Evolutionary conservation across 2,888 invertebrate species (phyloP).

Genomic region (Lochmaea capreae): DNA sequence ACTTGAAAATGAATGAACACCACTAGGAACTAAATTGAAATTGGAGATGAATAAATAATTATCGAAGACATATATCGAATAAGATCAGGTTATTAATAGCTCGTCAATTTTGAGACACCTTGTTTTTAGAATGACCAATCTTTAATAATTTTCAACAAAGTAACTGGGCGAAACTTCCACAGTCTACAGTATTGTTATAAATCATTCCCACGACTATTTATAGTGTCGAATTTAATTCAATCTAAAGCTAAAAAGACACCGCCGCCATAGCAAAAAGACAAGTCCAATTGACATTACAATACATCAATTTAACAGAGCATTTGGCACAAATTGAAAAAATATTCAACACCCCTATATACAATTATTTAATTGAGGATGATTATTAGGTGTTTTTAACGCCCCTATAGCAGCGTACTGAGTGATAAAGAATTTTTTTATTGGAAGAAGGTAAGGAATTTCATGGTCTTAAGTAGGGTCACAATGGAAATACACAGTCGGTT

Average conservation of each 20-base stretch:
- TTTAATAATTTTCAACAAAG: too few species aligned
- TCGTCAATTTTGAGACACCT: too few species aligned
- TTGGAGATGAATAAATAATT: too few species aligned
- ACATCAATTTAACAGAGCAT: slow-evolving; percentile 36
- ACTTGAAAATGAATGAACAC: too few species aligned
- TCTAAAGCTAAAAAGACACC: slow-evolving; percentile 8
- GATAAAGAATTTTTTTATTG: neutral
- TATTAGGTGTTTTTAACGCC: slow-evolving; percentile 13
- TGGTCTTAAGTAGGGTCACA: neutral
- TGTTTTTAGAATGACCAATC: too few species aligned
- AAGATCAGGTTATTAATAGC: too few species aligned
- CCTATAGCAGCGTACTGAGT: neutral
- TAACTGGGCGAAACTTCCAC: neutral
- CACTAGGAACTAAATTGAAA: too few species aligned
- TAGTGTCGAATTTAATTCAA: neutral
- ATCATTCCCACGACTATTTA: slow-evolving; percentile 10
- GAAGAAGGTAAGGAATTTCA: neutral
- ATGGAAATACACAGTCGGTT: neutral
- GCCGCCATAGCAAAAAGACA: slow-evolving; percentile 11
- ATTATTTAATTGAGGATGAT: slow-evolving; percentile 18
- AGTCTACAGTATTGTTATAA: neutral
- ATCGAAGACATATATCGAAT: too few species aligned
- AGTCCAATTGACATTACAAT: slow-evolving; percentile 41
- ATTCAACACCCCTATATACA: slow-evolving; percentile 36
- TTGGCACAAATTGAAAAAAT: slow-evolving; percentile 24